phyloP scores from a whole-genome alignment of 2,797 vertebrate genomes.

The Pangasius mekongensis region DNA sequence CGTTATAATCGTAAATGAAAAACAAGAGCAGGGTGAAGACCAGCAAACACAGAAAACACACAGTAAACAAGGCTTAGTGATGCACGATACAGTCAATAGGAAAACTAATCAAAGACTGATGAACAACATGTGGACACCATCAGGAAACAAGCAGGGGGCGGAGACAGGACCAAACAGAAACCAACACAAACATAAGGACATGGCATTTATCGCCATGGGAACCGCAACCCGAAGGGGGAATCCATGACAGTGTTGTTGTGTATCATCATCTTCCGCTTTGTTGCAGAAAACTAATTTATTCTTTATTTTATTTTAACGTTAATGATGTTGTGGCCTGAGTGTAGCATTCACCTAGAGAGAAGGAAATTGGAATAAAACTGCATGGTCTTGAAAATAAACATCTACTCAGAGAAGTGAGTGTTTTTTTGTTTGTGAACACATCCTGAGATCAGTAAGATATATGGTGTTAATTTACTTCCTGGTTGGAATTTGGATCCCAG shows the following conservation, averaged over 20 bases:
- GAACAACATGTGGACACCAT: conserved; percentile 1
- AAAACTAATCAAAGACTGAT: neutral
- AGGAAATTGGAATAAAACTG: conserved; percentile 11
- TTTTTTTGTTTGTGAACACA: neutral
- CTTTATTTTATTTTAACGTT: neutral
- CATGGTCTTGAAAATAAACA: neutral
- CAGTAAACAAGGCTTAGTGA: neutral
- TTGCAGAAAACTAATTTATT: neutral
- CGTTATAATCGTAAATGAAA: neutral
- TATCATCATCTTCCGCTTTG: neutral
- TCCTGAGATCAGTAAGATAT: neutral
- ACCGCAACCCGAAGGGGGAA: neutral
- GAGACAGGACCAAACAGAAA: neutral
- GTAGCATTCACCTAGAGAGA: neutral
- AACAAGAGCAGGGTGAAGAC: neutral
- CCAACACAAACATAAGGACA: neutral
- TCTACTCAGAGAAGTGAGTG: neutral
- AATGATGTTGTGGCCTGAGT: neutral
- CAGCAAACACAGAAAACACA: no score
- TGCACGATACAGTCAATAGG: neutral
- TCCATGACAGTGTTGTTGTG: neutral
- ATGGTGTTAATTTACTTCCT: neutral
- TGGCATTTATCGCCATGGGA: neutral
- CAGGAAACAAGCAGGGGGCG: neutral
- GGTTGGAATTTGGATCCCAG: neutral